phyloP scores from a whole-genome alignment of 2,888 invertebrate species.

The Drosophila paramelanica region DNA sequence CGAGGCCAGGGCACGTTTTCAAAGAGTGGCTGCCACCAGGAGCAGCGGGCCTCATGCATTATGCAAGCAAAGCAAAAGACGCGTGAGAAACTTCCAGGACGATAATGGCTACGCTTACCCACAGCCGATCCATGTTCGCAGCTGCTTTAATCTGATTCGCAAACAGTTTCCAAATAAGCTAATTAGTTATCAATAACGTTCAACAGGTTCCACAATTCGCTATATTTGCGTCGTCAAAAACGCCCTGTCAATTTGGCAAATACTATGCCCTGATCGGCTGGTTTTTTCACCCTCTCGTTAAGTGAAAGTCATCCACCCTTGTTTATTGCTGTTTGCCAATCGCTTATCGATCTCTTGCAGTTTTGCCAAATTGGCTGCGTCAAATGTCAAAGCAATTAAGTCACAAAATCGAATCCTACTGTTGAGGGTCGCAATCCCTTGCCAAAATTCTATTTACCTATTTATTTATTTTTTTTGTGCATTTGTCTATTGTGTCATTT shows the following conservation, averaged over 20 bases:
- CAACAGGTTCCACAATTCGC: slow-evolving; percentile 54
- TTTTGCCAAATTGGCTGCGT: slow-evolving; percentile 69
- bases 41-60: slow-evolving; percentile 64
- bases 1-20: slow-evolving; percentile 57
- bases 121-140: slow-evolving; percentile 23
- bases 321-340: slow-evolving; percentile 52
- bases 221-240: slow-evolving; percentile 32
- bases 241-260: slow-evolving; percentile 64
- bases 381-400: slow-evolving; percentile 80
- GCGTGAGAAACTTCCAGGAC: slow-evolving; percentile 68
- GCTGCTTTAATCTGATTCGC: slow-evolving; percentile 29
- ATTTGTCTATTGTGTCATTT: slow-evolving; percentile 59
- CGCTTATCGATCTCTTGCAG: slow-evolving; percentile 63
- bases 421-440: slow-evolving; percentile 48
- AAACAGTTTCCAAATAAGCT: slow-evolving; percentile 1
- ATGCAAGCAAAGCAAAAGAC: slow-evolving; percentile 65
- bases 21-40: slow-evolving; percentile 39
- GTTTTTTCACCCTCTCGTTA: slow-evolving; percentile 24
- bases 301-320: slow-evolving; percentile 41
- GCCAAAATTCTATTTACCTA: slow-evolving; percentile 11
- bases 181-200: slow-evolving; percentile 39
- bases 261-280: slow-evolving; percentile 21
- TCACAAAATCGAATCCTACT: slow-evolving; percentile 62
- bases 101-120: slow-evolving; percentile 29
- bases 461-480: slow-evolving; percentile 5